Evolutionary conservation across 2,888 invertebrate species (phyloP).

Genomic region (Hanleya hanleyi): DNA sequence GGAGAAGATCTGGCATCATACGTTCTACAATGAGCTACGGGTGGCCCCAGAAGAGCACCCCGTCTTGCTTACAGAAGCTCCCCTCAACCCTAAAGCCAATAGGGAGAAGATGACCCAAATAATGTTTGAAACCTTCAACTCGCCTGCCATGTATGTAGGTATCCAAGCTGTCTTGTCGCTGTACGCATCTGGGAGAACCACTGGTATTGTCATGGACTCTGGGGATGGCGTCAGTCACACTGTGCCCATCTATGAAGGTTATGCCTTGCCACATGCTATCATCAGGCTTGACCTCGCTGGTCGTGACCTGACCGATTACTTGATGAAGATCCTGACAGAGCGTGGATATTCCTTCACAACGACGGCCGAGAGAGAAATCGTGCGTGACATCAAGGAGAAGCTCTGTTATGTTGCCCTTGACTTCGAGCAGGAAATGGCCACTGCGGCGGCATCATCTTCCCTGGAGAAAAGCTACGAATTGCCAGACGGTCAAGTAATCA

Average conservation of each 20-base stretch:
- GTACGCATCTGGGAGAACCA: slow-evolving; percentile 96
- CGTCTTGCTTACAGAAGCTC: slow-evolving; percentile 89
- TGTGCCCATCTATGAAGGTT: slow-evolving; percentile 94
- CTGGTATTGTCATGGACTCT: slow-evolving; percentile 95
- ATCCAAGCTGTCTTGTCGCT: slow-evolving; percentile 94
- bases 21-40: slow-evolving; percentile 70
- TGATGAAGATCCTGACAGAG: slow-evolving; percentile 90
- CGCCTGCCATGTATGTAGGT: slow-evolving; percentile 95
- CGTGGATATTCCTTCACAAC: slow-evolving; percentile 57
- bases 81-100: slow-evolving; percentile 91
- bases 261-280: slow-evolving; percentile 95
- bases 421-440: slow-evolving; percentile 64
- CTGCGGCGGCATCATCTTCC: slow-evolving; percentile 55
- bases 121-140: slow-evolving; percentile 83
- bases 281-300: slow-evolving; percentile 94
- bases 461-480: slow-evolving; percentile 69
- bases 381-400: slow-evolving; percentile 72
- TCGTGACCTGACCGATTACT: slow-evolving; percentile 95
- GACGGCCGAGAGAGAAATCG: slow-evolving; percentile 72
- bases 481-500: slow-evolving; percentile 69
- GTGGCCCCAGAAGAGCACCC: slow-evolving; percentile 85
- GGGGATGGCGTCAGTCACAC: slow-evolving; percentile 97
- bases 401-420: slow-evolving; percentile 64
- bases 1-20: slow-evolving; percentile 73
- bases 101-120: slow-evolving; percentile 89